phyloP scores from a whole-genome alignment of 2,113 vertebrate species.

The Ctenodactylus gundi region DNA sequence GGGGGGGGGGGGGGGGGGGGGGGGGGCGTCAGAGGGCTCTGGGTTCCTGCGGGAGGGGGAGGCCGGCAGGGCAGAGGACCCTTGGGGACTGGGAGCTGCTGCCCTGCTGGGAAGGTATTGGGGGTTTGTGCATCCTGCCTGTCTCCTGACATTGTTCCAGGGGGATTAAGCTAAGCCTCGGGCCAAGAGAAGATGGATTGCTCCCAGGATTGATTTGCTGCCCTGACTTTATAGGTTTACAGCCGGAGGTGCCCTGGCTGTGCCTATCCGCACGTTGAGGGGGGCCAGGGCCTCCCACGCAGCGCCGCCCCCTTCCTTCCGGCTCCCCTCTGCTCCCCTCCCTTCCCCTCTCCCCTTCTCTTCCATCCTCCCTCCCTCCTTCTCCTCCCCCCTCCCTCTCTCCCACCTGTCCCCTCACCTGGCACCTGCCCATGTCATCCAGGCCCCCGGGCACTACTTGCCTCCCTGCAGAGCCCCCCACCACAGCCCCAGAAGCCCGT shows the following conservation, averaged over 20 bases:
- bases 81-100: background rate
- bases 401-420: too few relatives aligned
- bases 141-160: slow-evolving; percentile 6
- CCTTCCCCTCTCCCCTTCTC: background rate
- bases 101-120: background rate
- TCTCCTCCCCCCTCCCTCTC: background rate
- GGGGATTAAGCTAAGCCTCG: slow-evolving; percentile 51
- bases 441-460: background rate
- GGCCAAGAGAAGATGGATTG: slow-evolving; percentile 30
- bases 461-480: fast-evolving
- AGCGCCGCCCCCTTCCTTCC: too few relatives aligned
- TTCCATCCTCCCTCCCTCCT: too few relatives aligned
- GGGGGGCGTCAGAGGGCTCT: fast-evolving
- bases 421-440: background rate
- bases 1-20: too few relatives aligned
- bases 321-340: background rate
- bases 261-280: too few relatives aligned
- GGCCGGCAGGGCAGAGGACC: background rate
- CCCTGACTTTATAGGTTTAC: too few relatives aligned
- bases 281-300: too few relatives aligned
- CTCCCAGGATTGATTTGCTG: slow-evolving; percentile 43
- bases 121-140: background rate
- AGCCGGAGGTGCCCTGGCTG: too few relatives aligned
- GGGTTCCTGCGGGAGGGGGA: background rate
- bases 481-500: too few relatives aligned